Base-by-base conservation (phyloP, 2,888 invertebrate species). In the Tetheella fluctuosa region DNA sequence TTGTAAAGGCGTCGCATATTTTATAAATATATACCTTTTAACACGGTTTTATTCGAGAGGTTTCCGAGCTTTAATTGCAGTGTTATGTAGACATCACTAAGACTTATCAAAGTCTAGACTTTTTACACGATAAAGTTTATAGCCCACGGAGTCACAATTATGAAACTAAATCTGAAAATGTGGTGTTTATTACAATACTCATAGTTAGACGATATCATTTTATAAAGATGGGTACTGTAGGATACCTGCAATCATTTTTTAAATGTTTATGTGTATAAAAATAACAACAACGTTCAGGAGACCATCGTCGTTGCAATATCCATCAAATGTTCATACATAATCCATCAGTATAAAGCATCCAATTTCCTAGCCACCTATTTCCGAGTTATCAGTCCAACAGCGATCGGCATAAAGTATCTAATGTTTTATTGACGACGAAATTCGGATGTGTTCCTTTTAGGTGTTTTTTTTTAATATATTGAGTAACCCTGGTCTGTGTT, bases 1-100 rank as follows among this genome's bases (percentile, higher is more conserved):
- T 77, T 79, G 77, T 77, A 76, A 73, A 64, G 69, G 65, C 58
- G 66, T 65, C 72, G 73, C 71, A 75, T 74, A 76, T 81, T 83
- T 79, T 79, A 81, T 81, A 77, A 80, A 70, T n/a, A n/a, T n/a
- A n/a, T 68, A 63, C 66, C 70, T 68, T 70, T 70, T 68, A 68
- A 63, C 66, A 58, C 57, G 62, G 52, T 61, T 66, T 69, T 60
- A 61, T 61, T 67, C 63, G 52, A 56, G 70, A 73, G 73, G 70
- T 73, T 74, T 69, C 69, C 62, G 64, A 71, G 71, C 70, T 68
- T 61, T 65, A 62, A 65, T 65, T 64, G 63, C 56, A 54, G 55
- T 59, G 57, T 62, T 59, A 61, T 57, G 59, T 59, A 63, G 56
- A 66, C 62, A 61, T 61, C 57, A 53, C 28, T 62, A 60, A 59